Conservation (phyloP, 2,797 vertebrate species). For the Emys orbicularis region DNA sequence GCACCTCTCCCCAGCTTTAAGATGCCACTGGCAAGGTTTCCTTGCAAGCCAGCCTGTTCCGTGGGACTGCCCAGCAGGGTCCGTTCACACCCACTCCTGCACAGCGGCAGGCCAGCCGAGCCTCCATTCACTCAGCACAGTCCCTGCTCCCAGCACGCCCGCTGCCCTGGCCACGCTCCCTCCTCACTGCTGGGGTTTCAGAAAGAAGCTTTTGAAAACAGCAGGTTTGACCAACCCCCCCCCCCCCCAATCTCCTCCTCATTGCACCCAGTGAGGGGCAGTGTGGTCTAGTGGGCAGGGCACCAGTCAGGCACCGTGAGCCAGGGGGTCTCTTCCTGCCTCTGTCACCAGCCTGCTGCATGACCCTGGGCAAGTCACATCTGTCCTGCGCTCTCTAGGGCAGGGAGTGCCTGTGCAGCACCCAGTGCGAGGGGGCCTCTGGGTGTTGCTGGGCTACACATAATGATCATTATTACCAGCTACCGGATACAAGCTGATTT, state of each 20-base stretch:
- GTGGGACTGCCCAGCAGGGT: conserved; percentile 60
- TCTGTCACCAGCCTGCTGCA: not conserved
- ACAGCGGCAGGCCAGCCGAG: conserved; percentile 59
- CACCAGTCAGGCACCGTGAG: not conserved
- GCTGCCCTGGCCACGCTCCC: not conserved
- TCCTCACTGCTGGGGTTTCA: rapidly evolving
- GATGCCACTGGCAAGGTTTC: conserved; percentile 64
- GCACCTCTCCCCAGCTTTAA: conserved; percentile 6
- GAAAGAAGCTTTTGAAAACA: not conserved
- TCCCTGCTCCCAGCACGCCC: too few species aligned
- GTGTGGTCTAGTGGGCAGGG: not conserved
- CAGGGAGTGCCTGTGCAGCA: too few species aligned
- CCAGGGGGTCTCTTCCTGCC: not conserved
- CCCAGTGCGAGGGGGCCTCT: too few species aligned
- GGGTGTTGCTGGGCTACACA: not conserved
- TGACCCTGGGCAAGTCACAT: not conserved
- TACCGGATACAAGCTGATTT: not conserved
- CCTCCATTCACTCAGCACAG: not conserved
- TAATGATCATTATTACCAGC: not conserved
- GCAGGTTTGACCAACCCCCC: not conserved
- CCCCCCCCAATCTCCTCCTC: too few species aligned
- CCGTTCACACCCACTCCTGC: conserved; percentile 64
- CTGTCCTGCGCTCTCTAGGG: not conserved
- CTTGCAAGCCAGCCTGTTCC: conserved; percentile 67
- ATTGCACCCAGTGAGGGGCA: not conserved